Percentiles rank a stretch among this genome's conserved stretches.
phyloP scores from a whole-genome alignment of 2,797 vertebrate genomes.

The Sciurus vulgaris region DNA sequence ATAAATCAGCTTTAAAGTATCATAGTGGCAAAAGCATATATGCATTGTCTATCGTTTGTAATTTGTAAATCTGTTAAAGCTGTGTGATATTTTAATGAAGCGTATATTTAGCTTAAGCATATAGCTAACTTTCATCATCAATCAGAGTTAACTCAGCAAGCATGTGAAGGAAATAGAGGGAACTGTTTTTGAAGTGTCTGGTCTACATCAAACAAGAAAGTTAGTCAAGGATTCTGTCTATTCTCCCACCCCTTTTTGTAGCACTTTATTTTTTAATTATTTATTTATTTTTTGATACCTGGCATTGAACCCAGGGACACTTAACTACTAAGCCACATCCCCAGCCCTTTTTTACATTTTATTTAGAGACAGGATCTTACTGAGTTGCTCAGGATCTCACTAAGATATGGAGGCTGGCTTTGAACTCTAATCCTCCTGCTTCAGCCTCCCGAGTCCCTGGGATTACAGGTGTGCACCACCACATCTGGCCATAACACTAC shows the following conservation, averaged over 20 bases:
- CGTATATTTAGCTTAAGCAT: background rate
- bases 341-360: no score
- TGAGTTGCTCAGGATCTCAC: no score
- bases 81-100: background rate
- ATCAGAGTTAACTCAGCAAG: background rate
- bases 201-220: background rate
- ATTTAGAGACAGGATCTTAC: no score
- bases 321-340: no score
- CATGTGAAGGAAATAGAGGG: background rate
- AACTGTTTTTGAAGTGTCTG: background rate
- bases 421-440: no score
- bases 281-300: no score
- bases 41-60: background rate
- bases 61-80: background rate
- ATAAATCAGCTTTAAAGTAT: background rate
- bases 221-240: background rate
- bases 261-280: background rate
- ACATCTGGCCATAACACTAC: no score
- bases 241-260: background rate
- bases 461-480: no score
- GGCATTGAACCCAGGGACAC: no score
- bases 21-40: background rate
- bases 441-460: no score
- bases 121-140: background rate
- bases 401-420: no score